These are phyloP conservation scores for Rhinoraja longicauda DNA, from an alignment of 2,797 vertebrate genomes.

Conservation along the genomic window DNA sequence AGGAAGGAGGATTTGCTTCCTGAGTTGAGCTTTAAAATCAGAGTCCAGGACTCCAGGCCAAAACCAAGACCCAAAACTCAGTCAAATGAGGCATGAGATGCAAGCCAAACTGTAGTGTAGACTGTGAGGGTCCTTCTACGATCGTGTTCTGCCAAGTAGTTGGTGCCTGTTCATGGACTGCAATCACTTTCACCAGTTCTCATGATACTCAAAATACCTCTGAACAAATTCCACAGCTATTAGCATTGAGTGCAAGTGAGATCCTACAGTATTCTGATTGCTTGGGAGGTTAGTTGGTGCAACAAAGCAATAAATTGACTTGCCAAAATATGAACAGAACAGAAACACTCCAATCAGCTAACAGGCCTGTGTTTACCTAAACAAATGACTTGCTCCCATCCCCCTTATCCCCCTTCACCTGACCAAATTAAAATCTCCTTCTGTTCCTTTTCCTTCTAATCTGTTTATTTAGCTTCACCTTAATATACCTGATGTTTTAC, in stretches of 20 bases:
- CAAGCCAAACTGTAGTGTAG: background rate
- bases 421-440: too few species aligned
- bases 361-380: too few species aligned
- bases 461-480: too few species aligned
- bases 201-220: background rate
- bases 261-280: background rate
- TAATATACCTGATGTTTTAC: too few species aligned
- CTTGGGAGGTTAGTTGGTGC: background rate
- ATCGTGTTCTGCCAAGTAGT: background rate
- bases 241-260: background rate
- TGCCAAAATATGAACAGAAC: too few species aligned
- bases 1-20: background rate
- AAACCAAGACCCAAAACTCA: background rate
- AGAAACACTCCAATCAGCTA: too few species aligned
- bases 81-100: background rate
- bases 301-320: background rate
- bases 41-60: background rate
- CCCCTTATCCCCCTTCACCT: too few species aligned
- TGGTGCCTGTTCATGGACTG: background rate
- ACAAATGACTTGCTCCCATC: too few species aligned
- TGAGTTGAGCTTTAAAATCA: background rate
- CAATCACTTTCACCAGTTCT: background rate
- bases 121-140: background rate
- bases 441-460: too few species aligned
- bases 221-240: background rate